phyloP scores from a whole-genome alignment of 2,113 vertebrate species.

The Anoura caudifer region DNA sequence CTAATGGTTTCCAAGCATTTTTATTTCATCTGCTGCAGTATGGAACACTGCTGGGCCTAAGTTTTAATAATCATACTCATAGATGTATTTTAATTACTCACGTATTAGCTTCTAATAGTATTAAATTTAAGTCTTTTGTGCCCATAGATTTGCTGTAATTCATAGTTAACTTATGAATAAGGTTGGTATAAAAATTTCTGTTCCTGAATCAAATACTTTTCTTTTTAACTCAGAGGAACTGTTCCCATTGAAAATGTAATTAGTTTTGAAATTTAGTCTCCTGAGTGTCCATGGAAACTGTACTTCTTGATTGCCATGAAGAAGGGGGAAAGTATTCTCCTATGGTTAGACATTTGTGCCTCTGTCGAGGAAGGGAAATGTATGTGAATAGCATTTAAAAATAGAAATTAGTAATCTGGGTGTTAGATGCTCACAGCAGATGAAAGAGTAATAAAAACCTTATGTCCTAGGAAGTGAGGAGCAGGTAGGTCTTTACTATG shows the following conservation, averaged over 20 bases:
- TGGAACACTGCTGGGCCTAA: not conserved
- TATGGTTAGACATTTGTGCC: not conserved
- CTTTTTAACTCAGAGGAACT: slow-evolving; percentile 4
- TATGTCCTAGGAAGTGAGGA: slow-evolving; percentile 16
- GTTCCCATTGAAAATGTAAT: slow-evolving; percentile 38
- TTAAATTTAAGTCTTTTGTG: not conserved
- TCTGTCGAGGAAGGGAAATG: not conserved
- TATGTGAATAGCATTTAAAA: not conserved
- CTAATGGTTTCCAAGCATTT: not conserved
- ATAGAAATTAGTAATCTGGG: slow-evolving; percentile 19
- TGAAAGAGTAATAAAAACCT: slow-evolving; percentile 19
- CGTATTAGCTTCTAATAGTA: not conserved
- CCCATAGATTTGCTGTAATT: not conserved
- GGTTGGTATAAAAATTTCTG: not conserved
- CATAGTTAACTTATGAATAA: not conserved
- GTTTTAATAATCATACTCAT: not conserved
- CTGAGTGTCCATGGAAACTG: not conserved
- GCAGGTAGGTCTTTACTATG: not conserved
- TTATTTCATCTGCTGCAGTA: not conserved
- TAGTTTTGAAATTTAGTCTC: slow-evolving; percentile 34
- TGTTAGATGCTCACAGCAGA: not conserved
- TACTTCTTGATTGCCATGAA: not conserved
- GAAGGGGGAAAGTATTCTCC: not conserved
- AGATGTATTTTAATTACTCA: not conserved
- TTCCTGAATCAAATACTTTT: not conserved